Conservation (phyloP, 2,888 invertebrate genomes). For the Tholera decimalis region DNA sequence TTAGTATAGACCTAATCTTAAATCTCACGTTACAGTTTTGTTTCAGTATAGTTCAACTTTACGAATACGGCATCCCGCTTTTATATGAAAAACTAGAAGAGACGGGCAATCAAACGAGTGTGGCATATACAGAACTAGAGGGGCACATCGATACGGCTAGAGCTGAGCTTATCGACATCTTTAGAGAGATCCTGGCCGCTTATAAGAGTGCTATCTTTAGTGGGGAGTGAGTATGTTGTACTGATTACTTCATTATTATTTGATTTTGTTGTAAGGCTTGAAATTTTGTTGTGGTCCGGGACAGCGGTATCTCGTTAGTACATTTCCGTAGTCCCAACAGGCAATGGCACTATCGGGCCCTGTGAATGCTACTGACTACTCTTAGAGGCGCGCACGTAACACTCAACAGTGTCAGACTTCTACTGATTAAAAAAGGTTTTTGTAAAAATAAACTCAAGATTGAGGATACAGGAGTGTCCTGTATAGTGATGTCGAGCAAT, state of each 20-base stretch:
- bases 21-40: conserved; percentile 42
- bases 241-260: not conserved
- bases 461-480: too few species aligned
- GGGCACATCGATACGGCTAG: conserved; percentile 87
- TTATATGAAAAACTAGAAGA: conserved; percentile 92
- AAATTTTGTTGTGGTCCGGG: too few species aligned
- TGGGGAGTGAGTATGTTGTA: conserved; percentile 80
- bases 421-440: too few species aligned
- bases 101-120: conserved; percentile 81
- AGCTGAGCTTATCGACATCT: conserved; percentile 84
- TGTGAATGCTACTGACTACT: too few species aligned
- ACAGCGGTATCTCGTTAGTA: too few species aligned
- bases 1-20: not conserved
- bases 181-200: conserved; percentile 83
- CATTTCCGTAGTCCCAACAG: too few species aligned
- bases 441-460: too few species aligned
- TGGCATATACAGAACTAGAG: conserved; percentile 81
- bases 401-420: too few species aligned
- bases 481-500: too few species aligned
- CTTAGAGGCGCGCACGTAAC: too few species aligned
- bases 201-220: conserved; percentile 84
- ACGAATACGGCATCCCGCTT: conserved; percentile 94
- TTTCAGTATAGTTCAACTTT: conserved; percentile 94
- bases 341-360: too few species aligned
- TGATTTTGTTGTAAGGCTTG: too few species aligned